Evolutionary conservation across 1,140 invertebrate species (phyloP), one percentile per base, ranked within the genome.

Genomic region (Probaryconus sp.): DNA sequence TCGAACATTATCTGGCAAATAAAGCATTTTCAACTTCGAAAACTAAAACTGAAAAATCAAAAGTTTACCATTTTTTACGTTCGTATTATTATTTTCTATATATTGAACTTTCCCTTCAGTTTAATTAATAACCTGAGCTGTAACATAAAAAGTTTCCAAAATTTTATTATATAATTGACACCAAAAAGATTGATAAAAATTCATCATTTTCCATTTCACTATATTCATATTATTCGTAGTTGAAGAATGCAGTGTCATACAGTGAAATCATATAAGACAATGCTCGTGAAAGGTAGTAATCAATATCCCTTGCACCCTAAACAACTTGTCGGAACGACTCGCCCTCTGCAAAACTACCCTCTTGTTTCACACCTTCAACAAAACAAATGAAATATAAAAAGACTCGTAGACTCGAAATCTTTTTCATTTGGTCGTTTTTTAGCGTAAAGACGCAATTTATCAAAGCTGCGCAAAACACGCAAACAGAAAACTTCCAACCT

Each of bases 241-340:
- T 55, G 40, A 48, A 40, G 60, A 78, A 30, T 55, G 28, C 6
- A 20, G 58, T 74, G 73, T 74, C 70, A 61, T 70, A 70, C 9
- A 31, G 35, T 21, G 53, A 42, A n/a, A 21, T 43, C 20, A 56
- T 43, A 63, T 50, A 64, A 60, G 42, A 26, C 31, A 24, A 38
- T 75, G 69, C 50, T 48, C 58, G 63, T 24, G 70, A 47, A 65
- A 72, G 76, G 76, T 74, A 56, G 71, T 73, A 81, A 81, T 81
- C 80, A 77, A 81, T 81, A 81, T 81, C 65, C 58, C 67, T 60
- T 56, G 58, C 80, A 78, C 77, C 63, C 77, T 58, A 60, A 68
- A 67, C 65, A 63, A 77, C 55, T 60, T 60, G 40, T 45, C 40
- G 38, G 40, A 47, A 31, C 40, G 33, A 28, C 43, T 47, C 21